A percentile compares a stretch with the other conserved stretches of the same genome.
Evolutionary conservation across 30 jellyfish, hydroid and myxozoan species (phyloP).

Genomic region (Pseudorhiza aurosa): DNA sequence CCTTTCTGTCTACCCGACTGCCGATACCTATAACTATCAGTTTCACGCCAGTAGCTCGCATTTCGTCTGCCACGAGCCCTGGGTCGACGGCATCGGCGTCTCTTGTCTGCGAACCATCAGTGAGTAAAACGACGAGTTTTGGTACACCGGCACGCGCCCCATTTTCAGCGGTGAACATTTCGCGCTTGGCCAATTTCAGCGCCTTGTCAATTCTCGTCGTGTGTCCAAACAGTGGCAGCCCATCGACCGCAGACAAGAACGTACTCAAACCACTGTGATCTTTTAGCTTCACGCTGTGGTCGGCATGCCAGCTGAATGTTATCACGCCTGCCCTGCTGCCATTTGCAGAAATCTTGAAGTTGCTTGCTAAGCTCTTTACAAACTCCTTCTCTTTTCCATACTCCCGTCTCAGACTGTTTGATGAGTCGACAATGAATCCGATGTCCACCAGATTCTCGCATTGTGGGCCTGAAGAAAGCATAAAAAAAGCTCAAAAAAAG

Average conservation of each 20-base stretch:
- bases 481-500: too few relatives aligned
- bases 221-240: slow-evolving; percentile 60
- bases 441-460: slow-evolving; percentile 70
- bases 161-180: slow-evolving; percentile 42
- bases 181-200: slow-evolving; percentile 55
- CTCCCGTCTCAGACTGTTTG: slow-evolving; percentile 68
- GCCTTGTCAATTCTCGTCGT: slow-evolving; percentile 84
- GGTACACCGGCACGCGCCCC: slow-evolving; percentile 82
- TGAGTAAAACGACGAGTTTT: slow-evolving; percentile 62
- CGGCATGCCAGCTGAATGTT: slow-evolving; percentile 71
- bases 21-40: slow-evolving; percentile 74
- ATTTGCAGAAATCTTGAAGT: slow-evolving; percentile 42
- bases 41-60: slow-evolving; percentile 48
- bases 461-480: slow-evolving; percentile 5
- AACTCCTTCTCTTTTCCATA: slow-evolving; percentile 66
- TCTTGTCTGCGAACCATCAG: slow-evolving; percentile 82
- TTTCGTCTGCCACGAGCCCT: slow-evolving; percentile 54
- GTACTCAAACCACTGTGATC: slow-evolving; percentile 24
- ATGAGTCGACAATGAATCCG: slow-evolving; percentile 76
- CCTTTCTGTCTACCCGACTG: slow-evolving; percentile 19
- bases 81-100: slow-evolving; percentile 82
- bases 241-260: slow-evolving; percentile 62
- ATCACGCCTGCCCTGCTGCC: slow-evolving; percentile 74
- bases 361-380: slow-evolving; percentile 54
- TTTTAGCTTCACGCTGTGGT: slow-evolving; percentile 57